A percentile compares a stretch with the other conserved stretches of the same genome.
Evolutionary conservation across 1,140 invertebrate species (phyloP).

Genomic region (Nylanderia fulva): DNA sequence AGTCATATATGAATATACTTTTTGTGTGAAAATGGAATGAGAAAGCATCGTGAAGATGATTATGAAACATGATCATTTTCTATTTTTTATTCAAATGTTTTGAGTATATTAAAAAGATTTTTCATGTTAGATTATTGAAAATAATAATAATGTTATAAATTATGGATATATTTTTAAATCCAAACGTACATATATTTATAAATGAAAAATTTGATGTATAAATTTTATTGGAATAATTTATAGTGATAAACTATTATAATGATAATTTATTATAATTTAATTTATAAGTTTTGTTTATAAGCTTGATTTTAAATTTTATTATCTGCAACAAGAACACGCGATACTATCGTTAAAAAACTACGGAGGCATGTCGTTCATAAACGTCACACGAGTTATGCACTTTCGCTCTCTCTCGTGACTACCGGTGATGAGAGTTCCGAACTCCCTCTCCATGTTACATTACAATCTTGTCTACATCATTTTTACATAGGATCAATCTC

Average conservation of each 20-base stretch:
- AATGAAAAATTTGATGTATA: not conserved
- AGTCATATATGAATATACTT: conserved; percentile 1
- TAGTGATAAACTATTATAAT: not conserved
- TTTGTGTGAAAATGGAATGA: not conserved
- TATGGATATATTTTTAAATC: not conserved
- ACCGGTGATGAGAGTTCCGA: conserved; percentile 49
- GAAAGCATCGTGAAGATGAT: conserved; percentile 43
- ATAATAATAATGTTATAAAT: not conserved
- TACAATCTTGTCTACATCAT: conserved; percentile 24
- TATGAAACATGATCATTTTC: conserved; percentile 5
- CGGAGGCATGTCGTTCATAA: not conserved
- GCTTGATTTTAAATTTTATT: not conserved
- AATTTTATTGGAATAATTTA: not conserved
- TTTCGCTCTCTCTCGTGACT: conserved; percentile 63
- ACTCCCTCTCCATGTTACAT: conserved; percentile 25
- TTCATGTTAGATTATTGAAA: not conserved
- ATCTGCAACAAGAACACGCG: not conserved
- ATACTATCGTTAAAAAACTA: not conserved
- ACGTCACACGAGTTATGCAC: conserved; percentile 47
- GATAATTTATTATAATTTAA: not conserved
- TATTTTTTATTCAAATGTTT: conserved; percentile 3
- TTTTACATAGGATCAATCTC: conserved; percentile 8
- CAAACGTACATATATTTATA: not conserved
- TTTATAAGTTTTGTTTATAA: not conserved
- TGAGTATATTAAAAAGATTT: not conserved